Evolutionary conservation across 1,140 invertebrate species (phyloP).

Genomic region (Tetragonula clypearis): DNA sequence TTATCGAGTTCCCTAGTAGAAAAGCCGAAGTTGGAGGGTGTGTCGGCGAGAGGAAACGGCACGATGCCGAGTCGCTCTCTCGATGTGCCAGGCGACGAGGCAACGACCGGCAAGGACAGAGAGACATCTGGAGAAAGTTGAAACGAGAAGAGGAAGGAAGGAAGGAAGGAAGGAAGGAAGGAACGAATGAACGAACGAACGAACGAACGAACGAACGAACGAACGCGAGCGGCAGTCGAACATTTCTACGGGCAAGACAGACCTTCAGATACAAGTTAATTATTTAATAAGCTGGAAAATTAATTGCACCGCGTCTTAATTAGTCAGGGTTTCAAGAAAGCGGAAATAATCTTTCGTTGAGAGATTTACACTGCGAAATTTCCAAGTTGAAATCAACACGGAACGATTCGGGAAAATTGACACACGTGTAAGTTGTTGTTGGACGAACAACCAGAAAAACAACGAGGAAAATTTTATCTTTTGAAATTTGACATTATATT

Average conservation of each 20-base stretch:
- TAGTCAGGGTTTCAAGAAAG: constrained; percentile 47
- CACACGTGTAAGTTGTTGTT: neutral
- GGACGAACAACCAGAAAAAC: neutral
- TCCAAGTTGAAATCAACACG: neutral
- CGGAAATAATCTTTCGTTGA: constrained; percentile 48
- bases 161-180: no score
- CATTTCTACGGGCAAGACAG: constrained; percentile 43
- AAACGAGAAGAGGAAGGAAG: neutral
- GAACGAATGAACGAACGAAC: no score
- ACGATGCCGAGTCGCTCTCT: constrained; percentile 27
- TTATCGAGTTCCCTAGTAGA: constrained; percentile 67
- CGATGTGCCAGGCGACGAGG: neutral
- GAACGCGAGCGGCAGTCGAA: neutral
- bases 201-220: no score
- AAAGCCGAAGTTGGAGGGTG: constrained; percentile 57
- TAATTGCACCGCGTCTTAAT: constrained; percentile 72
- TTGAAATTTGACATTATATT: neutral
- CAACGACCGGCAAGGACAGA: neutral
- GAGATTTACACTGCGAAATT: neutral
- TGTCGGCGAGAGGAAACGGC: constrained; percentile 32
- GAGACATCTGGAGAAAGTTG: constrained; percentile 13
- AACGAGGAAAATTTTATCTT: neutral
- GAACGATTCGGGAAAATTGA: neutral
- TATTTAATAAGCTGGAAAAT: constrained; percentile 77
- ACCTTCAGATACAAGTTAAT: constrained; percentile 69